Percentiles rank a stretch among this genome's conserved stretches.
phyloP scores from a whole-genome alignment of 2,113 vertebrate species.

The Dicerorhinus sumatrensis region DNA sequence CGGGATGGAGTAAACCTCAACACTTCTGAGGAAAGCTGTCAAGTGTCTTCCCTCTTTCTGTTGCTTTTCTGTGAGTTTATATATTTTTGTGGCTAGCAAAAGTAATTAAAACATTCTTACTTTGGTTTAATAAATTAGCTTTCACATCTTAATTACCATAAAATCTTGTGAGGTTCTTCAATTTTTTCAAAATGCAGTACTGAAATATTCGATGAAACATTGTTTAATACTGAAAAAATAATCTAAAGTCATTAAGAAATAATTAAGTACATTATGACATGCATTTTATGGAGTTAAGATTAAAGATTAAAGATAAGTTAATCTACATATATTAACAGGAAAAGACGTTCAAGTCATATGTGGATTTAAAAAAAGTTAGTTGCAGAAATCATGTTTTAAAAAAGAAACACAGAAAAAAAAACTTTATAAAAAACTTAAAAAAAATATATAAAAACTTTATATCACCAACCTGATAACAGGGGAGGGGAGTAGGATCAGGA shows the following conservation, averaged over 20 bases:
- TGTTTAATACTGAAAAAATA: slow-evolving; percentile 28
- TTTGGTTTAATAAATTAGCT: not conserved
- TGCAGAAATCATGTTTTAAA: not conserved
- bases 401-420: not conserved
- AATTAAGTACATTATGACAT: not conserved
- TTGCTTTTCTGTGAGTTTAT: not conserved
- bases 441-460: too few species aligned
- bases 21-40: not conserved
- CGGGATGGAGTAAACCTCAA: not conserved
- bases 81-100: not conserved
- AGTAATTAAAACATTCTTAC: not conserved
- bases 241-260: not conserved
- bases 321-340: not conserved
- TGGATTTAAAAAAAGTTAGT: not conserved
- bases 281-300: not conserved
- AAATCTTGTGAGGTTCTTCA: not conserved
- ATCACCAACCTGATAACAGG: not conserved
- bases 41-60: not conserved
- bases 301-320: not conserved
- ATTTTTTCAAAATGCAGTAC: not conserved
- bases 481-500: not conserved
- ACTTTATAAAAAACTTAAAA: not conserved
- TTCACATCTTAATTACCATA: not conserved
- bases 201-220: not conserved
- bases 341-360: not conserved